These are phyloP conservation scores for Harpagifer antarcticus DNA, from an alignment of 2,797 vertebrate genomes.

Conservation along the genomic window DNA sequence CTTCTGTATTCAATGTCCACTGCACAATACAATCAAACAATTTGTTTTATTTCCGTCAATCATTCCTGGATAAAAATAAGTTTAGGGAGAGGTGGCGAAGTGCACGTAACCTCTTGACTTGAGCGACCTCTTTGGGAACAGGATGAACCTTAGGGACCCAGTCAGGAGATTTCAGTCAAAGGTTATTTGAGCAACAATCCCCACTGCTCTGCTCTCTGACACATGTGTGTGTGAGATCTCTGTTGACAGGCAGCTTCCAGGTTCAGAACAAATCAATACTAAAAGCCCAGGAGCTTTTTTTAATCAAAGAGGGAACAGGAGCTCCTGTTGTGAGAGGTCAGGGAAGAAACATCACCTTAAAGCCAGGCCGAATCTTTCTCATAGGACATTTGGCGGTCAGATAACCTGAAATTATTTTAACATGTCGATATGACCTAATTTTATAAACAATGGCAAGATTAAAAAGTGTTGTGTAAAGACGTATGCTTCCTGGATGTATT, in stretches of 20 bases:
- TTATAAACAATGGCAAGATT: background rate
- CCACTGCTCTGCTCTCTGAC: conserved; percentile 22
- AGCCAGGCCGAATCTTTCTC: conserved; percentile 13
- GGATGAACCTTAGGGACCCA: conserved; percentile 36
- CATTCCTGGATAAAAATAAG: conserved; percentile 32
- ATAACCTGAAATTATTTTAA: conserved; percentile 10
- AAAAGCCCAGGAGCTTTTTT: conserved; percentile 47
- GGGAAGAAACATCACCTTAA: conserved; percentile 23
- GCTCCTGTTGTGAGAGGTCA: conserved; percentile 38
- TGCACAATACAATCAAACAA: conserved; percentile 40
- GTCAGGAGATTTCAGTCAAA: conserved; percentile 30
- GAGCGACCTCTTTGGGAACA: conserved; percentile 26
- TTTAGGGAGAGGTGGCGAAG: background rate
- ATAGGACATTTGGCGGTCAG: background rate
- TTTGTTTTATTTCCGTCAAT: conserved; percentile 30
- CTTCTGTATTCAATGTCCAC: conserved; percentile 2
- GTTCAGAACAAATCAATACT: conserved; percentile 70
- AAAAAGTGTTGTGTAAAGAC: background rate
- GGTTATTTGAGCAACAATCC: conserved; percentile 27
- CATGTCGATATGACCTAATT: background rate
- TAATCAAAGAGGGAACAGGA: conserved; percentile 35
- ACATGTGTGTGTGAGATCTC: conserved; percentile 34
- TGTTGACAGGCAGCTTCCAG: conserved; percentile 51
- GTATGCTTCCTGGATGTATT: background rate
- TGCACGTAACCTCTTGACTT: background rate